A percentile compares a stretch with the other conserved stretches of the same genome.
Evolutionary conservation across 2,113 vertebrate species (phyloP).

Genomic region (Hippocampus guttulatus): DNA sequence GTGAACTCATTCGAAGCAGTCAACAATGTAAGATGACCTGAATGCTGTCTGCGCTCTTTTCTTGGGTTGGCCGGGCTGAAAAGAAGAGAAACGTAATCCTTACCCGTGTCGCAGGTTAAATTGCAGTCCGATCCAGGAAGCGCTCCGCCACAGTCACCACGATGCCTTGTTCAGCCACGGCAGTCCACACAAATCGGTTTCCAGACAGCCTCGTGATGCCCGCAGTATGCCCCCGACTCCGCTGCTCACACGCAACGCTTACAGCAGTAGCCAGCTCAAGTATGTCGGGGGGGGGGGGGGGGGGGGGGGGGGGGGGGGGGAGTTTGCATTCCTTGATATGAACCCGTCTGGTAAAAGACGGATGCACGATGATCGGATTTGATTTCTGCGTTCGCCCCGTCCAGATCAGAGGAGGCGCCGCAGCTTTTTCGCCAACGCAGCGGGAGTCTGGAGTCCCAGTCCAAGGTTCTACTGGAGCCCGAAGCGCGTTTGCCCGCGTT

Average conservation of each 20-base stretch:
- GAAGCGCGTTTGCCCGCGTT: constrained; percentile 69
- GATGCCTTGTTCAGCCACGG: constrained; percentile 81
- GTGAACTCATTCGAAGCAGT: not conserved
- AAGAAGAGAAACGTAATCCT: constrained; percentile 28
- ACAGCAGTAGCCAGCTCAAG: constrained; percentile 92
- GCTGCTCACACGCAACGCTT: constrained; percentile 86
- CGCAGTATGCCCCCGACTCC: constrained; percentile 94
- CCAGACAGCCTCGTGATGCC: constrained; percentile 77
- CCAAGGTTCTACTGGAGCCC: constrained; percentile 72
- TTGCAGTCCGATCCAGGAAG: constrained; percentile 47
- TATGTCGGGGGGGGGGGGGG: constrained; percentile 32
- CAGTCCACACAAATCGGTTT: constrained; percentile 79
- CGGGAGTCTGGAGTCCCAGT: constrained; percentile 91
- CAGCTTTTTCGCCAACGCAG: constrained; percentile 86
- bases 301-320: no score
- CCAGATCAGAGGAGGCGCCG: constrained; percentile 75
- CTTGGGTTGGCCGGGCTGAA: not conserved
- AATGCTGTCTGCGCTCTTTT: constrained; percentile 5
- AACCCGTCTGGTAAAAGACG: not conserved
- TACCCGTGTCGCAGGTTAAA: constrained; percentile 51
- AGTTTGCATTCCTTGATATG: not conserved
- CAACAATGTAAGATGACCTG: constrained; percentile 18
- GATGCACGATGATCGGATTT: not conserved
- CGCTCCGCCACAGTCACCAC: constrained; percentile 53
- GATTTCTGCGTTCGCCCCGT: not conserved